phyloP scores from a whole-genome alignment of 2,113 vertebrate genomes.

The Ctenodactylus gundi region DNA sequence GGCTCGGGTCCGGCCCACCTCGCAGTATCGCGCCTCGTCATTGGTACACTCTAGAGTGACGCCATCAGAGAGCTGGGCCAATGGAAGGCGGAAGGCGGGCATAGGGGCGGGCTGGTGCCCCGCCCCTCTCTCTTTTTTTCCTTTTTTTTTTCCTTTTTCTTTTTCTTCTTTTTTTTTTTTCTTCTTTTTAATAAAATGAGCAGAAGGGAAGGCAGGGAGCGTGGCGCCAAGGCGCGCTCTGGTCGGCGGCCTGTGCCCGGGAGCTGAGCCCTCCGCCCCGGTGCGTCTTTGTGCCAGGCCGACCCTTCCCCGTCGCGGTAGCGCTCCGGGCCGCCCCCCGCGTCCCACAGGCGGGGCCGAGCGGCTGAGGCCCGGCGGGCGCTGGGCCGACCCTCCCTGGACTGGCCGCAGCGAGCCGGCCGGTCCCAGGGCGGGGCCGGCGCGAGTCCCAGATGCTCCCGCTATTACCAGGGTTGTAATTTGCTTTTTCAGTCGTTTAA shows the following conservation, averaged over 20 bases:
- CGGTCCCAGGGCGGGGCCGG: not conserved
- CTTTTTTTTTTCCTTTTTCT: not conserved
- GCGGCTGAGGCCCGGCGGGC: not conserved
- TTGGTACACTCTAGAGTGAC: slow-evolving; percentile 72
- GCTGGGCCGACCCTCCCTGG: not conserved
- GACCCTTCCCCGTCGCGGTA: not conserved
- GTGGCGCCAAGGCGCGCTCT: not conserved
- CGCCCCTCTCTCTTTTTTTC: accelerated
- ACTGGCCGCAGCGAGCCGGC: not conserved
- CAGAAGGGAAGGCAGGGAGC: not conserved
- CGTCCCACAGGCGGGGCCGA: not conserved
- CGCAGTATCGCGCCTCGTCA: slow-evolving; percentile 80
- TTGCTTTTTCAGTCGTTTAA: slow-evolving; percentile 5
- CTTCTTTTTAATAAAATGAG: slow-evolving; percentile 40
- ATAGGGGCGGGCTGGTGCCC: not conserved
- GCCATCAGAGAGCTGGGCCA: slow-evolving; percentile 63
- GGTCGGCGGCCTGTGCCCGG: not conserved
- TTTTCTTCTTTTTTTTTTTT: too few species aligned
- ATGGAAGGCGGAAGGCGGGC: slow-evolving; percentile 39
- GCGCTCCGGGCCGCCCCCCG: not conserved
- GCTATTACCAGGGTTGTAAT: not conserved
- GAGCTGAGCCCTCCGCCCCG: not conserved
- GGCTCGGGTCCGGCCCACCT: slow-evolving; percentile 81
- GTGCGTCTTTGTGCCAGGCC: slow-evolving; percentile 41
- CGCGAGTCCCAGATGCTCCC: not conserved